Conservation (phyloP, 2,797 vertebrate genomes). For the Megaceryle alcyon region DNA sequence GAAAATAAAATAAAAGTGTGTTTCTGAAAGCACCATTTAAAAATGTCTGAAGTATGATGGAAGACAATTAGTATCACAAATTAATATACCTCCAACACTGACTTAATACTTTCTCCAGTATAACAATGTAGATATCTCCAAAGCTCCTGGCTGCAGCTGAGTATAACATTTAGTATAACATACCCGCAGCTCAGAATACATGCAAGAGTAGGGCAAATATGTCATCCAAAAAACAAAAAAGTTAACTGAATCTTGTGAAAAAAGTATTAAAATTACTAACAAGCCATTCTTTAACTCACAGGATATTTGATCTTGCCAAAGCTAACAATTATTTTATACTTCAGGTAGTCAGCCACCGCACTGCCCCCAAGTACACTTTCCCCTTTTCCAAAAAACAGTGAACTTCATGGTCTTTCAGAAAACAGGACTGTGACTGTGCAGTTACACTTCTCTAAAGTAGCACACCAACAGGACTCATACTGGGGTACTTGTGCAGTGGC, state of each 20-base stretch:
- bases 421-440: constrained; percentile 17
- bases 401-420: constrained; percentile 44
- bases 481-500: constrained; percentile 42
- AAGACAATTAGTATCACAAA: background rate
- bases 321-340: background rate
- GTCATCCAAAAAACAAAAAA: background rate
- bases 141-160: background rate
- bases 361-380: background rate
- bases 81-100: background rate
- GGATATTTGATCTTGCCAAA: background rate
- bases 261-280: background rate
- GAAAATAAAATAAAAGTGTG: background rate
- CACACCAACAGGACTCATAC: constrained; percentile 46
- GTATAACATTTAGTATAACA: background rate
- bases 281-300: background rate
- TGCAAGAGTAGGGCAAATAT: background rate
- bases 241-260: background rate
- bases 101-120: background rate
- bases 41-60: background rate
- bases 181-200: background rate
- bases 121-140: background rate
- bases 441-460: constrained; percentile 63
- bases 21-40: background rate
- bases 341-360: background rate
- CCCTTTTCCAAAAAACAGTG: constrained; percentile 34